Evolutionary conservation across 1,140 invertebrate species (phyloP), one percentile per base, ranked within the genome.

Genomic region (Drosophila pseudoananassae): DNA sequence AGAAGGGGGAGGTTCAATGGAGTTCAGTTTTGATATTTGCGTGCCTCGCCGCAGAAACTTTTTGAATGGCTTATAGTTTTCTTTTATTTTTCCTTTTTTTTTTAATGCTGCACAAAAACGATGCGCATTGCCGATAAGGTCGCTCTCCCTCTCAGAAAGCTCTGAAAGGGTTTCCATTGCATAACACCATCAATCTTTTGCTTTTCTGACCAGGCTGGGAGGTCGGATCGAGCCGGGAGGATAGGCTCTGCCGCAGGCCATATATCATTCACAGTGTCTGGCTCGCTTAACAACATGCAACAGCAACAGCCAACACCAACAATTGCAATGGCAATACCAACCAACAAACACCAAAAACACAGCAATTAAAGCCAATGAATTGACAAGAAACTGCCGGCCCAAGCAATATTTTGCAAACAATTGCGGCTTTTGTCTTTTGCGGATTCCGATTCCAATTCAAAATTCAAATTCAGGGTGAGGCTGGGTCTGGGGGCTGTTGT

Each of bases 331-430:
- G 10, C 20, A 20, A 20, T 20, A 20, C 31, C 10, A 23, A 49
- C 52, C 52, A 55, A 52, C 23, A 61, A 46, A 46, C 43, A 46
- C 43, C 43, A 46, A 23, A 40, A 6, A 50, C 59, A 64, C 59
- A 64, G 82, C 78, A 87, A 87, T 87, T 87, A 87, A 87, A 88
- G 60, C 69, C 63, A 33, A 76, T 87, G 83, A 87, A 88, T 87
- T 87, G 83, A 88, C 83, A 87, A 87, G 65, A 87, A 89, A 88
- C 71, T 66, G 79, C 77, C 45, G 65, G 47, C 52, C 65, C 59
- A 59, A 60, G 61, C 68, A 54, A 73, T 81, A 77, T 85, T 36
- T 56, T 59, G 51, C 64, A 40, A 69, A 61, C 61, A 50, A 76
- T 76, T 76, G 63, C 29, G 38, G 33, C 33, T 51, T 68, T 68